These are phyloP conservation scores for Guaruba guarouba DNA, from an alignment of 2,113 vertebrate species.

Conservation along the genomic window DNA sequence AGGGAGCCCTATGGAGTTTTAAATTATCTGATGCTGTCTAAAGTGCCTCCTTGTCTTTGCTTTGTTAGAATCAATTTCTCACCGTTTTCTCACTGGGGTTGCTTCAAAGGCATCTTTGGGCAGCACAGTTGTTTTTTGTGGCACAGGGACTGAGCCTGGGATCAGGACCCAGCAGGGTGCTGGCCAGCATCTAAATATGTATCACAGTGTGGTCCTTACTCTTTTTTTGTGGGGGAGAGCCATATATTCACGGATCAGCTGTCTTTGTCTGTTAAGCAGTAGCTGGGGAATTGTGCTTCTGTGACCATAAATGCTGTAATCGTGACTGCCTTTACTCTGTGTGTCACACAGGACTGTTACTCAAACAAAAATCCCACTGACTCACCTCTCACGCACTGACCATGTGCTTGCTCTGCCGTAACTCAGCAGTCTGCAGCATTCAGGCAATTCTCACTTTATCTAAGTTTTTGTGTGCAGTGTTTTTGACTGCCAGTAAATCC, in stretches of 20 bases:
- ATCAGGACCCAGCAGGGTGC: background rate
- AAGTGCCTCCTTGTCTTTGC: slow-evolving; percentile 27
- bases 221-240: background rate
- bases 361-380: background rate
- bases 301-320: background rate
- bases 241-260: background rate
- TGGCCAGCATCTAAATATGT: background rate
- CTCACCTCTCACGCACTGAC: background rate
- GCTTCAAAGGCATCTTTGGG: slow-evolving; percentile 14
- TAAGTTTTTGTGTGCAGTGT: background rate
- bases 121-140: slow-evolving; percentile 3
- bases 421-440: background rate
- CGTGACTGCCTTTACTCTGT: slow-evolving; percentile 3
- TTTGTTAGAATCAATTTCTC: slow-evolving; percentile 6
- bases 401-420: background rate
- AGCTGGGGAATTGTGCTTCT: slow-evolving; percentile 18
- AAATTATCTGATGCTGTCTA: slow-evolving; percentile 17
- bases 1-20: background rate
- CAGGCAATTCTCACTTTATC: background rate
- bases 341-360: background rate
- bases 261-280: background rate
- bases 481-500: background rate
- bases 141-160: background rate
- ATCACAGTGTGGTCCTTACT: background rate
- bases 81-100: background rate